phyloP scores from a whole-genome alignment of 2,797 vertebrate genomes.

The Nasua narica region DNA sequence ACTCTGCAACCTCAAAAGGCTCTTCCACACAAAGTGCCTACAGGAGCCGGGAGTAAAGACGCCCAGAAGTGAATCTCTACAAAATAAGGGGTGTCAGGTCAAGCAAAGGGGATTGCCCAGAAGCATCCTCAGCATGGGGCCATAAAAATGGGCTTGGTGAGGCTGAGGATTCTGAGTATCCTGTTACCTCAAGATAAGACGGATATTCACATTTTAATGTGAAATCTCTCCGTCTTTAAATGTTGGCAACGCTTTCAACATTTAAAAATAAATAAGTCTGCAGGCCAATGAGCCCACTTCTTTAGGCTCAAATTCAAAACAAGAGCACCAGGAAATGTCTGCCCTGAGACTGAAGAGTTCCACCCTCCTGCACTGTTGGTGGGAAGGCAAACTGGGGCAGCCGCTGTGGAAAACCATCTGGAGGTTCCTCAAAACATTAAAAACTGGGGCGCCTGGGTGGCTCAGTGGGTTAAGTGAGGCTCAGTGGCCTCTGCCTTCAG shows the following conservation, averaged over 20 bases:
- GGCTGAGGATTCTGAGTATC: too few species aligned
- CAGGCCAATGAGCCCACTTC: neutral
- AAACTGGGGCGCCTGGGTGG: too few species aligned
- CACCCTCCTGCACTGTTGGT: neutral
- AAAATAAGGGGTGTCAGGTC: neutral
- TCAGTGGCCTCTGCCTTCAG: too few species aligned
- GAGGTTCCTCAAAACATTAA: neutral
- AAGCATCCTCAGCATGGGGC: neutral
- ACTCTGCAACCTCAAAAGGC: neutral
- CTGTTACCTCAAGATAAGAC: neutral
- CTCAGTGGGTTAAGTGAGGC: too few species aligned
- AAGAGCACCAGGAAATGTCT: neutral
- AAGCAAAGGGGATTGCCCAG: neutral
- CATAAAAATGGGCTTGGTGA: neutral
- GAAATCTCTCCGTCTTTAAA: neutral
- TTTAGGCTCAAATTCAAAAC: neutral
- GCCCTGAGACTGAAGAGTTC: neutral
- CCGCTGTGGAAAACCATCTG: neutral
- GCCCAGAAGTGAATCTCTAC: neutral
- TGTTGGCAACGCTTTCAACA: neutral
- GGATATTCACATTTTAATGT: neutral
- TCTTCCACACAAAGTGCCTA: neutral
- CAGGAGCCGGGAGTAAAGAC: neutral
- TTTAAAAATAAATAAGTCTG: neutral
- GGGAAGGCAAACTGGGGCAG: neutral